Evolutionary conservation across 2,888 invertebrate genomes (phyloP).

Genomic region (Eupithecia exiguata): DNA sequence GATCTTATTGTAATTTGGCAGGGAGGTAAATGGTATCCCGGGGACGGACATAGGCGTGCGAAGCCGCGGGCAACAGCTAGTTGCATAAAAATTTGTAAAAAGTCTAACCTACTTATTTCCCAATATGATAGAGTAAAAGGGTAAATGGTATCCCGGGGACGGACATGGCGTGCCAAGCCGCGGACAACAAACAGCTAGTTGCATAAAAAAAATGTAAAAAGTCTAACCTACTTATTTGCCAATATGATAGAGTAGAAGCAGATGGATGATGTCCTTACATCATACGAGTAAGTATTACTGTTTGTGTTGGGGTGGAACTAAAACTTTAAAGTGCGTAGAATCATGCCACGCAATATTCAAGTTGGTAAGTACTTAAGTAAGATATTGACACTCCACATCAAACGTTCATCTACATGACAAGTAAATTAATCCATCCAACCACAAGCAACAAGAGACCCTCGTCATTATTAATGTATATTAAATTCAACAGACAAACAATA

Average conservation of each 20-base stretch:
- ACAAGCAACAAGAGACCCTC: slow-evolving; percentile 45
- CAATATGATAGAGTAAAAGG: background rate
- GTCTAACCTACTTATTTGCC: background rate
- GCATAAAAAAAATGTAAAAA: background rate
- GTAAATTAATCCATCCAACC: slow-evolving; percentile 37
- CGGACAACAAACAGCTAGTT: no score
- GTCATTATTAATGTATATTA: slow-evolving; percentile 29
- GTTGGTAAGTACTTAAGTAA: background rate
- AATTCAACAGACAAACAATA: background rate
- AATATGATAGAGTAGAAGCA: background rate
- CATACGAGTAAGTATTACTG: no score
- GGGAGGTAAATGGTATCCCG: no score
- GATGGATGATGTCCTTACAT: background rate
- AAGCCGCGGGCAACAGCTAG: no score
- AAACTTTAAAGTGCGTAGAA: background rate
- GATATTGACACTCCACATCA: background rate
- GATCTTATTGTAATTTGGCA: no score
- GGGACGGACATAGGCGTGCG: no score
- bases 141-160: no score
- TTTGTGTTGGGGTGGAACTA: background rate
- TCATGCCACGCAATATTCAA: background rate
- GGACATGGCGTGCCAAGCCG: no score
- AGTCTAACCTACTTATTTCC: background rate
- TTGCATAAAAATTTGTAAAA: background rate
- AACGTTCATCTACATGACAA: slow-evolving; percentile 10